Conservation (phyloP, 2,888 invertebrate species). For the Harpalus rubripes region DNA sequence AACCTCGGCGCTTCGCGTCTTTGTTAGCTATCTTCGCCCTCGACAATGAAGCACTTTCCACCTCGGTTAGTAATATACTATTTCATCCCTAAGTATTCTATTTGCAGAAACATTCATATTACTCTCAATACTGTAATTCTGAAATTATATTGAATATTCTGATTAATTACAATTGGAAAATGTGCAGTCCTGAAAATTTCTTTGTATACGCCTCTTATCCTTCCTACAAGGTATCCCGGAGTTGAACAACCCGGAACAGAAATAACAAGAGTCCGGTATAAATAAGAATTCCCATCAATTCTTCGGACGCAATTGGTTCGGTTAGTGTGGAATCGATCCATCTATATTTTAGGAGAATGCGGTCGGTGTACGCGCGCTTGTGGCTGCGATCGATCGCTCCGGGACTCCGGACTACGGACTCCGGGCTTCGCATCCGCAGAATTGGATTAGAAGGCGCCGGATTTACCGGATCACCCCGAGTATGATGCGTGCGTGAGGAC, state of each 20-base stretch:
- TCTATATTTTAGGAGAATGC: conserved; percentile 62
- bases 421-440: conserved; percentile 11
- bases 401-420: conserved; percentile 19
- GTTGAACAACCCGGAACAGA: conserved; percentile 43
- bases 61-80: no score
- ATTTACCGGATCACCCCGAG: conserved; percentile 41
- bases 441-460: conserved; percentile 59
- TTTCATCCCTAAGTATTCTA: no score
- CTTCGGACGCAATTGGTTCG: conserved; percentile 57
- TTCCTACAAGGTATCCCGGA: no score
- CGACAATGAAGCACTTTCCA: no score
- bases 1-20: no score
- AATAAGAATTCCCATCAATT: conserved; percentile 63
- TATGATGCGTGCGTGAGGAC: conserved; percentile 39
- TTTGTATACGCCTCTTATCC: no score
- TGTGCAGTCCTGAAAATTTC: no score
- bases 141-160: no score
- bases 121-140: no score
- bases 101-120: no score
- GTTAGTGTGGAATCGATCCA: conserved; percentile 59
- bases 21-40: no score
- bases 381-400: conserved; percentile 42
- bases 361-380: conserved; percentile 18
- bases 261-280: conserved; percentile 55
- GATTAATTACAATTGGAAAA: no score